Conservation (phyloP, 2,113 vertebrate species). For the Cyanoderma ruficeps region DNA sequence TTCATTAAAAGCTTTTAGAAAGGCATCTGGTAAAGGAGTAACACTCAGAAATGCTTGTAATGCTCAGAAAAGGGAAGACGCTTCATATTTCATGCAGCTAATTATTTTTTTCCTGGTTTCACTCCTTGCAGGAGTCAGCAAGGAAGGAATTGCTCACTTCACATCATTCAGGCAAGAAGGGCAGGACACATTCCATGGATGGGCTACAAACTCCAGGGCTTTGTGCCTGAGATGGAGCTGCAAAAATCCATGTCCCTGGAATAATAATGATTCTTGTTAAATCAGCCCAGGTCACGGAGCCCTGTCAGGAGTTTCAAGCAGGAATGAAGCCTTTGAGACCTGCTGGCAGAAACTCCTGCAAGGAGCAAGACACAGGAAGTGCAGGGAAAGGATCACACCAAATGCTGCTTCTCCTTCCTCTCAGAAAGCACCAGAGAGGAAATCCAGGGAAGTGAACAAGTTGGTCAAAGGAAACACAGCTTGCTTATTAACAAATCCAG, state of each 20-base stretch:
- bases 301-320: not conserved
- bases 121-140: not conserved
- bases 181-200: not conserved
- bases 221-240: not conserved
- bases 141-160: not conserved
- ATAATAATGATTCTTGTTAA: not conserved
- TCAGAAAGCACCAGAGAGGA: not conserved
- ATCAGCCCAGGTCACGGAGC: not conserved
- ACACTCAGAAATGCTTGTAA: not conserved
- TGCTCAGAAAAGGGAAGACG: not conserved
- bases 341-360: not conserved
- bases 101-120: not conserved
- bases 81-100: not conserved
- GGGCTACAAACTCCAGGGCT: not conserved
- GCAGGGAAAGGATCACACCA: not conserved
- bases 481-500: not conserved
- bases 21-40: not conserved
- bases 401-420: not conserved
- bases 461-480: not conserved
- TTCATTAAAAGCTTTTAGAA: conserved; percentile 32
- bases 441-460: not conserved
- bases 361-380: too few species aligned
- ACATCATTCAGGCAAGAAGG: not conserved
- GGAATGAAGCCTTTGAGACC: not conserved
- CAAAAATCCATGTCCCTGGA: not conserved